phyloP scores from a whole-genome alignment of 2,888 invertebrate genomes.

The Desoria tigrina region DNA sequence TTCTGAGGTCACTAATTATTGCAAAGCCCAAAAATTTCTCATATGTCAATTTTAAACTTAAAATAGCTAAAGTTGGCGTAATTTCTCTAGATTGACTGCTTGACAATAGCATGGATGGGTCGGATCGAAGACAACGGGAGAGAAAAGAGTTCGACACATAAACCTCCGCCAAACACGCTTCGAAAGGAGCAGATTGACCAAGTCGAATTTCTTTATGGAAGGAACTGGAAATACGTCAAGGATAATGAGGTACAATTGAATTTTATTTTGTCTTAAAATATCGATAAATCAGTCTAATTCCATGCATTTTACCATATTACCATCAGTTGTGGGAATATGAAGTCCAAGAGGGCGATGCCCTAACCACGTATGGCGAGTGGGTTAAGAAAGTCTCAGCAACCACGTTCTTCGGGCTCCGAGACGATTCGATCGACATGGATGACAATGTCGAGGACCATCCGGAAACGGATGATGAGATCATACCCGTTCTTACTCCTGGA shows the following conservation, averaged over 20 bases:
- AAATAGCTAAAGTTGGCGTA: no score
- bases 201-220: background rate
- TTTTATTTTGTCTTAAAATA: no score
- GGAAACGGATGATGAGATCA: background rate
- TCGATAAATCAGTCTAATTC: no score
- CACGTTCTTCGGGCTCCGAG: background rate
- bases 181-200: background rate
- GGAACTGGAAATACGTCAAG: conserved; percentile 11
- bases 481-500: background rate
- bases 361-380: background rate
- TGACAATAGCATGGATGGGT: conserved; percentile 19
- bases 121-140: background rate
- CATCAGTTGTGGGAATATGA: no score
- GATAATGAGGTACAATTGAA: background rate
- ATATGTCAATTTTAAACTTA: background rate
- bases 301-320: no score
- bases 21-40: background rate
- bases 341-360: background rate
- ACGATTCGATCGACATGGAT: background rate
- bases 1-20: conserved; percentile 1
- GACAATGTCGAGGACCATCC: background rate
- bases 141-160: no score
- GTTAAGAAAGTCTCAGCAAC: background rate
- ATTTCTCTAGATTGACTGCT: conserved; percentile 7
- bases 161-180: background rate